A percentile compares a stretch with the other conserved stretches of the same genome.
These are phyloP conservation scores for Drosophila micromelanica DNA, from an alignment of 1,140 invertebrate genomes.

Conservation along the genomic window DNA sequence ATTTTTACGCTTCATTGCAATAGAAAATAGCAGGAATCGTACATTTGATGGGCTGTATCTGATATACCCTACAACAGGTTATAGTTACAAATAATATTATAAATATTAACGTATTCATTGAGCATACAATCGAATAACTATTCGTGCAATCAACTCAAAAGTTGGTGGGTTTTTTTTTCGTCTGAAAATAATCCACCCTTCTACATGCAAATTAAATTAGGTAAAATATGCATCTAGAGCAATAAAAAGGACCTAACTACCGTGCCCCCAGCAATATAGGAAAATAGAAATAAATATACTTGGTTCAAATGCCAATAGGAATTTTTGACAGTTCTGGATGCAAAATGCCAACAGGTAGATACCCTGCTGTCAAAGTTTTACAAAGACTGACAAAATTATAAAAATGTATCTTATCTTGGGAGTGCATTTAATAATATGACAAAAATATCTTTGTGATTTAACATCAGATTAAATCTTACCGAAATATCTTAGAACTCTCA, in stretches of 20 bases:
- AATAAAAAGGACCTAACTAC: conserved; percentile 24
- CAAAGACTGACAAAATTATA: not conserved
- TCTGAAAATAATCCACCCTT: not conserved
- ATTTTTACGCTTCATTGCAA: conserved; percentile 81
- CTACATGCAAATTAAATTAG: not conserved
- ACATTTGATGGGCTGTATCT: not conserved
- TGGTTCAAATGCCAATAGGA: conserved; percentile 26
- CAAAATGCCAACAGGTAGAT: conserved; percentile 13
- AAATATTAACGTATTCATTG: too few relatives aligned
- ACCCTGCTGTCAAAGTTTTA: not conserved
- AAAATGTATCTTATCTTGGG: too few relatives aligned
- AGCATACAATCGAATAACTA: too few relatives aligned
- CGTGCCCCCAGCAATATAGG: conserved; percentile 18
- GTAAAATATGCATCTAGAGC: conserved; percentile 13
- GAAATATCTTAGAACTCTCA: too few relatives aligned
- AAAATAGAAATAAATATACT: conserved; percentile 44
- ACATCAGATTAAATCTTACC: too few relatives aligned
- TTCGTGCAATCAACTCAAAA: too few relatives aligned
- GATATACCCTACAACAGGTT: conserved; percentile 7
- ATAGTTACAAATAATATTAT: not conserved
- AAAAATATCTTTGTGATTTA: too few relatives aligned
- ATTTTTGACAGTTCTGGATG: conserved; percentile 4
- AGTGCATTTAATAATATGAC: too few relatives aligned
- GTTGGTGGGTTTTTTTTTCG: not conserved
- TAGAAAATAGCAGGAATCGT: conserved; percentile 57